Evolutionary conservation across 2,113 vertebrate species (phyloP), one percentile per base, ranked within the genome.

Genomic region (Sturnus vulgaris): DNA sequence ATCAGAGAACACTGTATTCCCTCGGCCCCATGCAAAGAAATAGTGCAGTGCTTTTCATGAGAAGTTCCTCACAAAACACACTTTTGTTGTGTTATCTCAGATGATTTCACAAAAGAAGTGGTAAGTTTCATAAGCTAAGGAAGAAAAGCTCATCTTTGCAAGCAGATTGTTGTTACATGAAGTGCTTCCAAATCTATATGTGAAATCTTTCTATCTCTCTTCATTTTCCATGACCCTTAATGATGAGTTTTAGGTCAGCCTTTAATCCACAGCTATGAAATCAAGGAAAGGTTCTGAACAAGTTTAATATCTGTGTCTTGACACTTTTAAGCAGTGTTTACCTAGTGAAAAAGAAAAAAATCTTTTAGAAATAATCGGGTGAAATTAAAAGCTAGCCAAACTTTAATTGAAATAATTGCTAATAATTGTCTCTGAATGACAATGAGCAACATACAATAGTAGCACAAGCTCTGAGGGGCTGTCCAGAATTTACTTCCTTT

Each of bases 221-320:
- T 72, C 5, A 37, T 82, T 97, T 68, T 86, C n/a, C 42, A 33
- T 82, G 79, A 77, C 85, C 35, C 84, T 92, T 89, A 83, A 68
- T 72, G 57, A 78, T 52, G 55, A 90, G 11, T 37, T 86, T 88
- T 81, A 61, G 66, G 22, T 73, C 64, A 86, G 47, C 33, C 69
- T 83, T 33, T 93, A 65, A 94, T 65, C 24, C 71, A 90, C 28
- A 15, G 12, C 91, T 92, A 88, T 65, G 70, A 93, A 86, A 92
- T 39, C 31, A 89, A 86, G 86, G 39, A 37, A 86, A 90, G 20
- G 11, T 53, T 11, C 9, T 91, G 44, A 87, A 47, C 6, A 72
- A 71, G 24, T 63, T 84, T 76, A 37, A 24, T 72, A 46, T 57
- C 19, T 79, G 37, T 63, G 5, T 18, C 89, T 53, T 69, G 25